Conservation (phyloP, 2,888 invertebrate genomes). For the Anthrax anthrax region DNA sequence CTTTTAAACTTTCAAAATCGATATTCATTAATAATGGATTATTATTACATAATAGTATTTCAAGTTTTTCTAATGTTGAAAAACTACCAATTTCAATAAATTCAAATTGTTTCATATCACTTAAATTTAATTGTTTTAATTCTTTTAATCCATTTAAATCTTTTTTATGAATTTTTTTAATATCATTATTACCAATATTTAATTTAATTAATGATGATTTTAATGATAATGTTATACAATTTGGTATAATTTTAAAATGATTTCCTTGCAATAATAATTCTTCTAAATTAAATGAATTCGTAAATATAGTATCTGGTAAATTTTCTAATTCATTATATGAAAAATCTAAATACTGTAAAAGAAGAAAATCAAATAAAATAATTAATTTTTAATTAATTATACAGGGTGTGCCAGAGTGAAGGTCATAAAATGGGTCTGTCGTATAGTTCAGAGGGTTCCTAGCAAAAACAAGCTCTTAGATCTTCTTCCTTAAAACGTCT, state of each 20-base stretch:
- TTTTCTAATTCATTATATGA: constrained; percentile 43
- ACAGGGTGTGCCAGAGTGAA: too few relatives aligned
- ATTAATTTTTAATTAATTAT: background rate
- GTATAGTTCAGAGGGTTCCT: too few relatives aligned
- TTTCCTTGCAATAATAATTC: constrained; percentile 47
- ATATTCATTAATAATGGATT: constrained; percentile 20
- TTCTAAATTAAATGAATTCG: constrained; percentile 37
- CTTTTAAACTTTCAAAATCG: constrained; percentile 25
- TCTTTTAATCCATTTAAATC: constrained; percentile 44
- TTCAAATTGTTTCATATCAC: constrained; percentile 39
- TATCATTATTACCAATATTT: constrained; percentile 46
- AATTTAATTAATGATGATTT: constrained; percentile 42
- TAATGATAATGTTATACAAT: constrained; percentile 38
- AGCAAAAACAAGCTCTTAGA: too few relatives aligned
- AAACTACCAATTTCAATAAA: constrained; percentile 41
- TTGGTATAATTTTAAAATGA: constrained; percentile 43
- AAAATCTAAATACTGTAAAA: constrained; percentile 39
- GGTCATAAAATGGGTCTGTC: too few relatives aligned
- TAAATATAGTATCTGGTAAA: constrained; percentile 40
- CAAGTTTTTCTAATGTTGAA: constrained; percentile 27
- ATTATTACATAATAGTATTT: constrained; percentile 34
- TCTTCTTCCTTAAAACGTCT: too few relatives aligned
- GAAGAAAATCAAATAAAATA: background rate
- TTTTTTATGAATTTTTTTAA: constrained; percentile 41
- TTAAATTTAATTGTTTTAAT: constrained; percentile 44